Conservation (phyloP, 2,113 vertebrate genomes). For the Scolopax mira region DNA sequence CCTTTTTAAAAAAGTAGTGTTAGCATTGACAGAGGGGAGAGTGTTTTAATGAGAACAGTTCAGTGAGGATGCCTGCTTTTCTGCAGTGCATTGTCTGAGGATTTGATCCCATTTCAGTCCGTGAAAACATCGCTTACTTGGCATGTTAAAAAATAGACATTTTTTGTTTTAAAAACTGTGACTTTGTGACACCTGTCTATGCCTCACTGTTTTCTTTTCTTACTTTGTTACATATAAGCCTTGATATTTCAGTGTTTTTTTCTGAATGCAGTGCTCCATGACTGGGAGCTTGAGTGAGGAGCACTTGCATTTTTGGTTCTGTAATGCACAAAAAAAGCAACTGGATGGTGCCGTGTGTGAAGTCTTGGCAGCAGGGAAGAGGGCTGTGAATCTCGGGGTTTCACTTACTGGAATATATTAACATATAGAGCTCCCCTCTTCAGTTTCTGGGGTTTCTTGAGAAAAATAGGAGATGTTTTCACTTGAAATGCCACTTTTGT, state of each 20-base stretch:
- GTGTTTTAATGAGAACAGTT: conserved; percentile 60
- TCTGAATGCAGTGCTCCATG: background rate
- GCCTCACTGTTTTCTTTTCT: background rate
- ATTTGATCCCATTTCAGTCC: background rate
- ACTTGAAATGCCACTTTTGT: background rate
- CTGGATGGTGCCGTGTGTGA: background rate
- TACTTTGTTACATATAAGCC: background rate
- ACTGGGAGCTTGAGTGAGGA: background rate
- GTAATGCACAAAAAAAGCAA: background rate
- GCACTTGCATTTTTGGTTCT: background rate
- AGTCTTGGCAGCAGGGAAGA: background rate
- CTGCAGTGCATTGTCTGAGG: conserved; percentile 14
- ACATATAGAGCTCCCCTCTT: background rate
- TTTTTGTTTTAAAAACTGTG: background rate
- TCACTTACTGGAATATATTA: background rate
- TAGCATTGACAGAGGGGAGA: conserved; percentile 40
- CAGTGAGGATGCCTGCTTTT: conserved; percentile 36
- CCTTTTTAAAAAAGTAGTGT: background rate
- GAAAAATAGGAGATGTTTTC: background rate
- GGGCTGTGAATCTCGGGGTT: background rate
- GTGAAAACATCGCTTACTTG: background rate
- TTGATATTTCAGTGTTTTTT: background rate
- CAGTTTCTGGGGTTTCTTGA: background rate
- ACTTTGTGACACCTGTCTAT: background rate
- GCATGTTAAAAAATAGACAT: background rate